Evolutionary conservation across 35 echinoderm and acorn worm genomes (phyloP).

Genomic region (Apostichopus californicus): DNA sequence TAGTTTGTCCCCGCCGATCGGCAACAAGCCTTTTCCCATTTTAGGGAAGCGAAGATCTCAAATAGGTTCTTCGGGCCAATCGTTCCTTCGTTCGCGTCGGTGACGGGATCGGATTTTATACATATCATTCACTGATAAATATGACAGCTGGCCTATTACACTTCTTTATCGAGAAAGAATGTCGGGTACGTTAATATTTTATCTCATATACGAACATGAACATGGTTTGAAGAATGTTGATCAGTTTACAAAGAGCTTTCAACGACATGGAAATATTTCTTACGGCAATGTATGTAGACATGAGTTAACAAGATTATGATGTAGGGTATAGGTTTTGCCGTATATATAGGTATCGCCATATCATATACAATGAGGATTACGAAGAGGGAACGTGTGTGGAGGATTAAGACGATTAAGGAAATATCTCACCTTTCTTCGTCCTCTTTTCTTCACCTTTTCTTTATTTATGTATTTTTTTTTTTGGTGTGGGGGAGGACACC

Average conservation of each 20-base stretch:
- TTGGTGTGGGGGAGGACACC: no score
- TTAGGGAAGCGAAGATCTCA: background rate
- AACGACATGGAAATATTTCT: background rate
- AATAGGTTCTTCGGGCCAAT: background rate
- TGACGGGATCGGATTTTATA: background rate
- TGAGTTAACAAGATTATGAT: no score
- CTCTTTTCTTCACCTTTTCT: no score
- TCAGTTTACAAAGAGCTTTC: background rate
- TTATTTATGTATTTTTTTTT: no score
- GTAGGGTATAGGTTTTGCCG: no score
- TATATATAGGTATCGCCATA: no score
- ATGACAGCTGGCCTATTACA: background rate
- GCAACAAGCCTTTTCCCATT: background rate
- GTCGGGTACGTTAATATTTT: constrained; percentile 12
- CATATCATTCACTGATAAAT: background rate
- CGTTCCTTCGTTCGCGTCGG: no score
- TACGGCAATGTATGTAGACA: background rate
- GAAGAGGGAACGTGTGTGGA: no score
- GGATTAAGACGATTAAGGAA: no score
- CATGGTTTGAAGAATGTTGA: constrained; percentile 6
- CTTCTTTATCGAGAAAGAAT: background rate
- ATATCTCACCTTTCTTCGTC: no score
- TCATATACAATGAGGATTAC: no score
- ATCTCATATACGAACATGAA: background rate
- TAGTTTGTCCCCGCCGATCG: background rate